phyloP scores from a whole-genome alignment of 2,797 vertebrate species.

The Leptatherina wallacei region DNA sequence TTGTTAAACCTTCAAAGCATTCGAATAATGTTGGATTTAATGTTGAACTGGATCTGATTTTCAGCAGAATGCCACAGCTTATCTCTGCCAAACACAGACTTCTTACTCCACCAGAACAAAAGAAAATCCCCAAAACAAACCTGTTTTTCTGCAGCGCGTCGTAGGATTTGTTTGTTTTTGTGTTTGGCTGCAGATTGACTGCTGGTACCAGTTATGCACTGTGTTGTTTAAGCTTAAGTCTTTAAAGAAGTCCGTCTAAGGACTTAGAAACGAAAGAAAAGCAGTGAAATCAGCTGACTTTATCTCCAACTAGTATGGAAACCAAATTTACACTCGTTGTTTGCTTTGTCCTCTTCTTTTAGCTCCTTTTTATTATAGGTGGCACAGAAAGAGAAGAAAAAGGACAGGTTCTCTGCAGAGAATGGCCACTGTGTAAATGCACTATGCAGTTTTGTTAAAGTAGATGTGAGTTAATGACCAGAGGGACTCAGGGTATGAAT shows the following conservation, averaged over 20 bases:
- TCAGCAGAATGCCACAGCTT: too few species aligned
- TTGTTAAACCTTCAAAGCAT: neutral
- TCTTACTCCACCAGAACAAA: neutral
- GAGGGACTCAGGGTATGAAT: slow-evolving; percentile 30
- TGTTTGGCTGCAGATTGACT: slow-evolving; percentile 7
- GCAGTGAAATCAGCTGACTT: neutral
- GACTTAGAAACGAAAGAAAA: neutral
- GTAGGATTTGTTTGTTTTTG: neutral
- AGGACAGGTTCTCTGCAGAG: neutral
- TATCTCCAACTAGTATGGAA: neutral
- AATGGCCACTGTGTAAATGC: slow-evolving; percentile 28
- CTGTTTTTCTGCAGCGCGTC: too few species aligned
- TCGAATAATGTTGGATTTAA: neutral
- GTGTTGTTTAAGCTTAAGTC: slow-evolving; percentile 18
- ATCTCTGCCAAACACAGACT: neutral
- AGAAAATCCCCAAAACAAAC: neutral
- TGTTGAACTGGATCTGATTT: neutral
- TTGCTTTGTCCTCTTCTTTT: neutral
- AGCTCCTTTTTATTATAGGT: neutral
- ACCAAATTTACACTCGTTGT: neutral
- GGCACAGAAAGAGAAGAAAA: neutral
- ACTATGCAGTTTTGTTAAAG: slow-evolving; percentile 17
- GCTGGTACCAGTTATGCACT: slow-evolving; percentile 23
- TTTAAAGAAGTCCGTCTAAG: neutral
- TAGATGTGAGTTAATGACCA: neutral